Evolutionary conservation across 2,888 invertebrate genomes (phyloP).

Genomic region (Malacosoma neustria): DNA sequence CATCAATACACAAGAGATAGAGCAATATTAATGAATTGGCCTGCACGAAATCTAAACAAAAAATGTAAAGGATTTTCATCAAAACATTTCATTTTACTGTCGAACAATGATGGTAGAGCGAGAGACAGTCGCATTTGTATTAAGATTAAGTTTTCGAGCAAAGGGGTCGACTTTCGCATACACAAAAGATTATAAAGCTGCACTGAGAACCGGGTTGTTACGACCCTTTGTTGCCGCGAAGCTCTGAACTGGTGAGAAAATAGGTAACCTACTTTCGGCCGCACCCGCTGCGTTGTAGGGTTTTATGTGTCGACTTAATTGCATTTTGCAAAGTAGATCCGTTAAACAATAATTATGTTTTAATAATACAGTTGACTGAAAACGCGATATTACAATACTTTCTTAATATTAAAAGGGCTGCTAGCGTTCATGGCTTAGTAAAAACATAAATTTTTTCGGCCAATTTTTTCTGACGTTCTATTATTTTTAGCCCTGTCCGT

Average conservation of each 20-base stretch:
- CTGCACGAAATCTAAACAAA: too few species aligned
- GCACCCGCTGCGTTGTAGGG: constrained; percentile 45
- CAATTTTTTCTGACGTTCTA: too few species aligned
- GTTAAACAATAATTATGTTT: constrained; percentile 17
- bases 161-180: constrained; percentile 38
- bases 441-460: too few species aligned
- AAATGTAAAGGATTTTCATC: too few species aligned
- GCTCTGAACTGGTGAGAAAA: constrained; percentile 38
- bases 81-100: not conserved
- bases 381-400: not conserved
- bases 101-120: not conserved
- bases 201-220: constrained; percentile 30
- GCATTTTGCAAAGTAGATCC: constrained; percentile 33
- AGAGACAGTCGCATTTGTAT: constrained; percentile 1
- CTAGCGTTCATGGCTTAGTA: too few species aligned
- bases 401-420: too few species aligned
- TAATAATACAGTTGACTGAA: constrained; percentile 1
- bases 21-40: too few species aligned
- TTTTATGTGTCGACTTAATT: constrained; percentile 47
- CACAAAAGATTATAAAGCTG: constrained; percentile 42
- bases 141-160: constrained; percentile 21
- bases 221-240: constrained; percentile 35
- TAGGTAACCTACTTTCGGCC: constrained; percentile 66
- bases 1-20: too few species aligned
- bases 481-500: too few species aligned